A percentile compares a stretch with the other conserved stretches of the same genome.
Conservation (phyloP, 2,113 vertebrate genomes). For the Tyto alba region DNA sequence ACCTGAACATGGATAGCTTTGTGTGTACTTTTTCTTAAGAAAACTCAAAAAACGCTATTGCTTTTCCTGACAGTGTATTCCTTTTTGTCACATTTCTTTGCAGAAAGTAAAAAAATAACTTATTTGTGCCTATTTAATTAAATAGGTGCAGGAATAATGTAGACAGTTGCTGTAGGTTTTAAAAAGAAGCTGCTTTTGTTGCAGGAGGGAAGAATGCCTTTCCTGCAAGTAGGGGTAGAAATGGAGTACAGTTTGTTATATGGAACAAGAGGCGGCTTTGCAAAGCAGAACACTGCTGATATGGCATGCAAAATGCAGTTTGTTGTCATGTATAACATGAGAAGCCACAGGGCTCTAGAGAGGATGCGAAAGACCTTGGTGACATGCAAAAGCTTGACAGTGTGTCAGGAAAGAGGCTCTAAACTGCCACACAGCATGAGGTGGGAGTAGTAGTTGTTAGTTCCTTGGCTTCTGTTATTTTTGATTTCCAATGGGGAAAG, state of each 20-base stretch:
- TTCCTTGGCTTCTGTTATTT: background rate
- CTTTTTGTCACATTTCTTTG: background rate
- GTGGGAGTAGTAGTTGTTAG: background rate
- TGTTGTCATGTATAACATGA: background rate
- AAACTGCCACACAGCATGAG: background rate
- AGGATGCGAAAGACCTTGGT: background rate
- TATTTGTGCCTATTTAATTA: background rate
- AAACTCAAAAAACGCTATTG: background rate
- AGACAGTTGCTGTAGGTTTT: background rate
- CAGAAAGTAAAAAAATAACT: background rate
- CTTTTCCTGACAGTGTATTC: background rate
- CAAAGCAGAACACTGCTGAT: background rate
- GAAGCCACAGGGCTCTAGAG: background rate
- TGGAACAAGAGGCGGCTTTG: background rate
- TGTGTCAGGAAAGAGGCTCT: background rate
- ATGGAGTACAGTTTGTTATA: background rate
- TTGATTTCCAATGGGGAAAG: background rate
- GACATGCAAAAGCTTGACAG: background rate
- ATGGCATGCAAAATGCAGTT: background rate
- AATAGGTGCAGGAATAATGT: background rate
- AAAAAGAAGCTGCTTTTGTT: background rate
- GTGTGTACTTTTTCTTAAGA: background rate
- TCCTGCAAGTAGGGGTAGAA: background rate
- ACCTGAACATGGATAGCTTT: background rate
- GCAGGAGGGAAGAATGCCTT: background rate